A percentile compares a stretch with the other conserved stretches of the same genome.
phyloP scores from a whole-genome alignment of 53 echinoderm and acorn worm species.

The Temnopleurus reevesii region DNA sequence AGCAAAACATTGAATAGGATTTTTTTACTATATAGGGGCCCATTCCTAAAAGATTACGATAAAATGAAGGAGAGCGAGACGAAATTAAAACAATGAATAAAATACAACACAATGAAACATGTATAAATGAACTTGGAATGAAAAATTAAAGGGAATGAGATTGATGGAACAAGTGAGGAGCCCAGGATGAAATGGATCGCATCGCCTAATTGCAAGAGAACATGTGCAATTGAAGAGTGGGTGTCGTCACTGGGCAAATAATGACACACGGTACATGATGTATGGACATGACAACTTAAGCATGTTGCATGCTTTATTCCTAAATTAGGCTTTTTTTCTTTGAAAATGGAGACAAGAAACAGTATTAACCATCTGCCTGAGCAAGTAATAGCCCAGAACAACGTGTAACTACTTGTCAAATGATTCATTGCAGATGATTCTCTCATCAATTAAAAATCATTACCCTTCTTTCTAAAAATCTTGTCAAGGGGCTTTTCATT shows the following conservation, averaged over 20 bases:
- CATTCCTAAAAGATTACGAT: background rate
- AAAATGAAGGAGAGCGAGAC: background rate
- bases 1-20: too few species aligned
- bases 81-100: background rate
- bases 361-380: background rate
- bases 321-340: background rate
- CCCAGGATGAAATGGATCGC: background rate
- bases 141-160: background rate
- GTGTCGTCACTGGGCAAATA: constrained; percentile 5
- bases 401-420: background rate
- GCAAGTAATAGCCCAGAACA: background rate
- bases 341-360: background rate
- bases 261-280: constrained; percentile 25
- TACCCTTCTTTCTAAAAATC: background rate
- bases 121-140: background rate
- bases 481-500: too few species aligned
- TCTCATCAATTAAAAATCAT: background rate
- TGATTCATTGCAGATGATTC: background rate
- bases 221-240: constrained; percentile 1
- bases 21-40: too few species aligned
- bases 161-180: background rate
- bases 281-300: constrained; percentile 35
- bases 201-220: constrained; percentile 18
- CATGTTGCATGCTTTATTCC: constrained; percentile 10
- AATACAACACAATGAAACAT: background rate